These are phyloP conservation scores for Pocillopora grandis DNA, from an alignment of 92 coral and sea anemone genomes.

Conservation along the genomic window DNA sequence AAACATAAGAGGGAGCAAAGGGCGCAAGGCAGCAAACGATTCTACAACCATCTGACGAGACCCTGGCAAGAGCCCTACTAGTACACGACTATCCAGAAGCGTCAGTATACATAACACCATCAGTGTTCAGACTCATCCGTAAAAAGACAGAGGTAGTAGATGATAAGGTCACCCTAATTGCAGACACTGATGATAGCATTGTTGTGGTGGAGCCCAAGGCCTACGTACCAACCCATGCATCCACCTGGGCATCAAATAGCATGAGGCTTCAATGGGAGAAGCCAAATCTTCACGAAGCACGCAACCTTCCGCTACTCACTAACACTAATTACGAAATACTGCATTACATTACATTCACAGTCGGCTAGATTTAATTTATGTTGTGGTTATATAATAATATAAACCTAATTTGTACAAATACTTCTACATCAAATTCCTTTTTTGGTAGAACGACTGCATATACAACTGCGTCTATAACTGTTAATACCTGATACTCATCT, in stretches of 20 bases:
- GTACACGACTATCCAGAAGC: constrained; percentile 49
- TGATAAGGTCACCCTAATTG: constrained; percentile 27
- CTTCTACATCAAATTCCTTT: too few species aligned
- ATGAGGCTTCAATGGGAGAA: constrained; percentile 40
- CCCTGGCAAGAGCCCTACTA: constrained; percentile 33
- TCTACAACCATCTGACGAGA: constrained; percentile 46
- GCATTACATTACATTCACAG: too few species aligned
- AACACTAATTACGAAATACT: too few species aligned
- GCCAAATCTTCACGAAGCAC: constrained; percentile 40
- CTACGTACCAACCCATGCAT: constrained; percentile 45
- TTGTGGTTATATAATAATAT: too few species aligned
- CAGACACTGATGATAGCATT: constrained; percentile 48
- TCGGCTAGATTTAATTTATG: too few species aligned
- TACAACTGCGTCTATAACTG: too few species aligned
- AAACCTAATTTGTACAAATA: too few species aligned
- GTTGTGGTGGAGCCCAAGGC: constrained; percentile 46
- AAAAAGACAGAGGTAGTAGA: constrained; percentile 41
- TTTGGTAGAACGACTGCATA: too few species aligned
- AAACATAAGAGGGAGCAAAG: constrained; percentile 50
- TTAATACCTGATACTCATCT: too few species aligned
- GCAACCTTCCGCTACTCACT: constrained; percentile 31
- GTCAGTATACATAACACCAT: constrained; percentile 47
- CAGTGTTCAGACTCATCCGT: constrained; percentile 40
- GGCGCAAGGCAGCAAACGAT: constrained; percentile 33
- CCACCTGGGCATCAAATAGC: constrained; percentile 56